phyloP scores from a whole-genome alignment of 2,797 vertebrate species.

The Sciurus vulgaris region DNA sequence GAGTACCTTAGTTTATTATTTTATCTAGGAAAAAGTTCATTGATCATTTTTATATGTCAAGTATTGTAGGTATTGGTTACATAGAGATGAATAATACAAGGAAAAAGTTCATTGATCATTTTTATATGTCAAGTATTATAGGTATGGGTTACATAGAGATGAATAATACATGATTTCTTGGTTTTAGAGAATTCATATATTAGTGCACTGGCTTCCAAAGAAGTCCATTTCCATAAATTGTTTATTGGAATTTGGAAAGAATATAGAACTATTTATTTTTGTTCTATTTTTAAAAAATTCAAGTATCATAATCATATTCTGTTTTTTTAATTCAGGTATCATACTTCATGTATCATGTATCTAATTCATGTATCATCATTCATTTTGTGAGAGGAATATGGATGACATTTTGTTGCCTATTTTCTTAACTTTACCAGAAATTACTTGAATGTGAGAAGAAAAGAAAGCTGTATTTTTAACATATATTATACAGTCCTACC shows the following conservation, averaged over 20 bases:
- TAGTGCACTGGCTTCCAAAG: not conserved
- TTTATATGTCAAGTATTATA: conserved; percentile 32
- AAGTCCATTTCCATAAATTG: not conserved
- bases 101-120: conserved; percentile 36
- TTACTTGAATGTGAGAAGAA: no score
- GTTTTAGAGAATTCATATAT: not conserved
- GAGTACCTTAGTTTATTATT: conserved; percentile 1
- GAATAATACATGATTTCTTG: conserved; percentile 41
- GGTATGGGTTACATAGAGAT: not conserved
- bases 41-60: conserved; percentile 37
- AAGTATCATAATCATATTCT: no score
- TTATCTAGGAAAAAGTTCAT: conserved; percentile 34
- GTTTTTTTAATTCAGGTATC: no score
- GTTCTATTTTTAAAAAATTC: not conserved
- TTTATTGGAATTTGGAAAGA: conserved; percentile 24
- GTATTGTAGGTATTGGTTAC: not conserved
- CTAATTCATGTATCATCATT: no score
- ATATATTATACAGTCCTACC: not conserved
- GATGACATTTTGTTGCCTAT: no score
- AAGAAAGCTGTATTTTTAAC: not conserved
- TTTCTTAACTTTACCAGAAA: no score
- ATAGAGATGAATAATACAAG: no score
- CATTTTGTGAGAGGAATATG: no score
- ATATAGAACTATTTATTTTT: conserved; percentile 30
- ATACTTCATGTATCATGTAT: no score